These are phyloP conservation scores for Laticauda colubrina DNA, from an alignment of 2,113 vertebrate genomes.

Conservation along the genomic window DNA sequence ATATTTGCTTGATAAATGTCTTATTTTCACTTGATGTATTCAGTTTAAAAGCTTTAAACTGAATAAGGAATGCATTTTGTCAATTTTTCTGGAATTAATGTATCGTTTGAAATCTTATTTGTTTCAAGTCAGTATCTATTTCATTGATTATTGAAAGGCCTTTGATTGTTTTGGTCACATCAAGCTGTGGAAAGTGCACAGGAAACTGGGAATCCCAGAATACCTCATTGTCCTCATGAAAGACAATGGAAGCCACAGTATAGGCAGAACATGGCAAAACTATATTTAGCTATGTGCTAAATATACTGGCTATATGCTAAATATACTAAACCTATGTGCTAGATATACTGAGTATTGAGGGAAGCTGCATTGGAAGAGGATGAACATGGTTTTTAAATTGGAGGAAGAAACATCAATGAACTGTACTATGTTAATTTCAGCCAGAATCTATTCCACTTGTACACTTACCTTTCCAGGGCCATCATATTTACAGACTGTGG, in stretches of 20 bases:
- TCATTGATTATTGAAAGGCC: background rate
- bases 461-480: conserved; percentile 83
- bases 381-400: background rate
- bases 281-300: background rate
- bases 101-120: background rate
- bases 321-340: background rate
- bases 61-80: background rate
- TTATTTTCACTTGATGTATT: background rate
- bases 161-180: background rate
- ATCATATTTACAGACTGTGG: conserved; percentile 80
- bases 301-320: background rate
- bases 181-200: background rate
- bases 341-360: background rate
- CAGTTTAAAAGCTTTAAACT: background rate
- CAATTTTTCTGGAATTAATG: background rate
- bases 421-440: background rate
- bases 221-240: background rate
- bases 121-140: background rate
- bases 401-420: background rate
- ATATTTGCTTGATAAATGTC: background rate
- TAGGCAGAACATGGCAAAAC: background rate
- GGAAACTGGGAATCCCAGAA: background rate
- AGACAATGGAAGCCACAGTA: background rate
- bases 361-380: background rate
- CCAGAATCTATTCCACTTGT: background rate